phyloP scores from a whole-genome alignment of 2,797 vertebrate species.

The Sphenodon punctatus region DNA sequence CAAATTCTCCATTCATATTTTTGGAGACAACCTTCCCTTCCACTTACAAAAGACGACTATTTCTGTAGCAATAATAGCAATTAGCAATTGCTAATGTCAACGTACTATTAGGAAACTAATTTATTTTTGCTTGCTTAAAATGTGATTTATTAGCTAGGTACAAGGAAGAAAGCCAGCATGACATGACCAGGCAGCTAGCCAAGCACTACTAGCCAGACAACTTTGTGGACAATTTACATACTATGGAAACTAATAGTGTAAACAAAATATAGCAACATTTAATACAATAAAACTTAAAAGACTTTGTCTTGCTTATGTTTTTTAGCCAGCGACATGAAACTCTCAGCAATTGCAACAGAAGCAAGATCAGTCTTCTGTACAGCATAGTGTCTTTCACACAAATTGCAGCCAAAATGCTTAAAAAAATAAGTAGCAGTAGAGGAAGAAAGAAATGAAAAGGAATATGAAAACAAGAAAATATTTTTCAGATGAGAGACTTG shows the following conservation, averaged over 20 bases:
- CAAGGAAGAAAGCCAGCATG: not conserved
- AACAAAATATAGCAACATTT: not conserved
- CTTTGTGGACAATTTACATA: no score
- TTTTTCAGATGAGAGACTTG: not conserved
- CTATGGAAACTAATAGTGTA: not conserved
- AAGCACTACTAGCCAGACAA: not conserved
- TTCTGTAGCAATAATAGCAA: not conserved
- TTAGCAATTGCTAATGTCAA: no score
- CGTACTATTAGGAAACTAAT: not conserved
- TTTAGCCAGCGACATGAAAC: not conserved
- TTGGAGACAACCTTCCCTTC: not conserved
- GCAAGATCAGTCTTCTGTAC: not conserved
- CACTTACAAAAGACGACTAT: not conserved
- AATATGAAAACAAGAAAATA: not conserved
- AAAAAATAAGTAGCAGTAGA: not conserved
- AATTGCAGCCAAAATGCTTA: not conserved
- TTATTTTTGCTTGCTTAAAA: not conserved
- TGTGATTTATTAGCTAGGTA: not conserved
- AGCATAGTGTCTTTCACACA: not conserved
- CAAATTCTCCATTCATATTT: not conserved
- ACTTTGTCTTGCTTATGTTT: not conserved
- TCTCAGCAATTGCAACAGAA: conserved; percentile 12
- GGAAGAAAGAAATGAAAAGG: not conserved
- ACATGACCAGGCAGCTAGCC: not conserved
- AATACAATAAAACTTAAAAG: not conserved